These are phyloP conservation scores for Ceratoteleas bidentatus DNA, from an alignment of 1,140 invertebrate species.

Conservation along the genomic window DNA sequence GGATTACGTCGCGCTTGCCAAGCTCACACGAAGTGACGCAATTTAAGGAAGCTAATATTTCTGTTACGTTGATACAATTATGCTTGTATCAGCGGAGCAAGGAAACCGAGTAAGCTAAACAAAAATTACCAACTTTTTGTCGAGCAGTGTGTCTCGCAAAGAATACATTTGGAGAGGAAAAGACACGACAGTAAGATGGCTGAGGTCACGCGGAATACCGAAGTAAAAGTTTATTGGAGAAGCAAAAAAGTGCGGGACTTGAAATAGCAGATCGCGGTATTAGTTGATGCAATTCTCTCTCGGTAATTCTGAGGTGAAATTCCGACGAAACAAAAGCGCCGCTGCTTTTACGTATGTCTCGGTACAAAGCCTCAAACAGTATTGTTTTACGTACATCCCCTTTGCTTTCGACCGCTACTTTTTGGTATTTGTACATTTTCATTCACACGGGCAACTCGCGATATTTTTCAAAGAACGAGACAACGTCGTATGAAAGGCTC, in stretches of 20 bases:
- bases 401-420: constrained; percentile 6
- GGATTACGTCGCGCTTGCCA: constrained; percentile 28
- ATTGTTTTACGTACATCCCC: constrained; percentile 29
- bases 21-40: constrained; percentile 23
- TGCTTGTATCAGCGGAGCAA: background rate
- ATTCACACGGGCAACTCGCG: constrained; percentile 46
- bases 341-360: background rate
- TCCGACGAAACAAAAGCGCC: background rate
- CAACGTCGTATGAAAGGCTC: constrained; percentile 50
- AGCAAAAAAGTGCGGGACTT: no score
- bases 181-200: no score
- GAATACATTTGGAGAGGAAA: no score
- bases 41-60: constrained; percentile 48
- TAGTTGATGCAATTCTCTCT: no score
- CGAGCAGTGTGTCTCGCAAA: no score
- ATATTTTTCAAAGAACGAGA: constrained; percentile 63
- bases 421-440: constrained; percentile 53
- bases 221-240: no score
- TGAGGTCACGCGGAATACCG: no score
- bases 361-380: constrained; percentile 6
- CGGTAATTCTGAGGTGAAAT: background rate
- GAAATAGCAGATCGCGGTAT: no score
- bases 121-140: background rate
- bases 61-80: constrained; percentile 30
- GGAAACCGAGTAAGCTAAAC: background rate